Percentiles rank a stretch among this genome's conserved stretches.
Conservation (phyloP, 2,113 vertebrate genomes). For the Rhinogobius similis region DNA sequence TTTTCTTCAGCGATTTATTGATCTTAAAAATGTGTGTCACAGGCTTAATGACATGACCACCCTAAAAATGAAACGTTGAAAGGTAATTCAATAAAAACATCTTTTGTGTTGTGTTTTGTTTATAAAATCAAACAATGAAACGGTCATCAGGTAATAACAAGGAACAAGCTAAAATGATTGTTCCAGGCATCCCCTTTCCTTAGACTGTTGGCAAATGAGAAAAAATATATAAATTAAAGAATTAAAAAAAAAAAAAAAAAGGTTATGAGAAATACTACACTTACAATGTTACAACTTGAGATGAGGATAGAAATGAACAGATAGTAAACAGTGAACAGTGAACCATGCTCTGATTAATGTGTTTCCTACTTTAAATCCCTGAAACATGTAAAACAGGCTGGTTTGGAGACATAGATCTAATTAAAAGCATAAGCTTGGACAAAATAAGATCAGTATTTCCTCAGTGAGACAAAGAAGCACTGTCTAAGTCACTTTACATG, state of each 20-base stretch:
- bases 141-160: no score
- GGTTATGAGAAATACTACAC: neutral
- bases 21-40: no score
- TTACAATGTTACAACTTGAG: constrained; percentile 35
- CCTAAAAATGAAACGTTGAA: no score
- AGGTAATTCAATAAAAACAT: no score
- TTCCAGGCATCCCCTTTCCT: no score
- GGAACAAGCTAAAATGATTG: no score
- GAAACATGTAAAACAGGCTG: constrained; percentile 58
- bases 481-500: constrained; percentile 45
- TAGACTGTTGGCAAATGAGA: no score
- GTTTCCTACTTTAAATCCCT: constrained; percentile 43
- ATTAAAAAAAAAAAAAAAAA: neutral
- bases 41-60: no score
- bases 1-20: no score
- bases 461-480: constrained; percentile 41
- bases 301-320: constrained; percentile 11
- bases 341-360: constrained; percentile 54
- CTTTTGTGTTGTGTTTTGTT: no score
- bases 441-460: constrained; percentile 59
- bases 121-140: no score
- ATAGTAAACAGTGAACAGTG: constrained; percentile 36
- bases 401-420: constrained; percentile 63
- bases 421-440: constrained; percentile 53
- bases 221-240: no score